Evolutionary conservation across 2,797 vertebrate genomes (phyloP), one percentile per base, ranked within the genome.

Genomic region (Scolopax bukidnonensis): DNA sequence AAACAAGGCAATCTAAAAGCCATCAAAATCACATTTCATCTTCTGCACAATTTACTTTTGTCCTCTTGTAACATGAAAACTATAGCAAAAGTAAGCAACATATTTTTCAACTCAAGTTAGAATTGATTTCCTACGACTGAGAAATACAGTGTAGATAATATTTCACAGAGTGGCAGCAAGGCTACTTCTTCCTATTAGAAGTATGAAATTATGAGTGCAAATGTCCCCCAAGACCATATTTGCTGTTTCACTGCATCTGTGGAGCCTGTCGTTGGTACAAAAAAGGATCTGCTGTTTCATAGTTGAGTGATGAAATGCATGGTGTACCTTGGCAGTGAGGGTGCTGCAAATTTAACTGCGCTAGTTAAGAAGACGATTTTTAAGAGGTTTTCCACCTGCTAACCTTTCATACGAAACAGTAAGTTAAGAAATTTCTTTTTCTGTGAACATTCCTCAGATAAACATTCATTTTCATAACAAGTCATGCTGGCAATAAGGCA

Each of bases 301-400:
- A 4, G 76, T 9, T 33, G 40, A 45, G 5, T 0, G 16, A 70
- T 3, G 21, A 90, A 86, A 47, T 3, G 4, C 47, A 8, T 4
- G 1, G 15, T 9, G 50, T 59, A 7, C 57, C 91, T 75, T 65
- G 79, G 90, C 91, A 93, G 4, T 1, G 10, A 80, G 67, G 43
- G 47, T 32, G 59, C 91, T 24, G 6, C 78, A 89, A 67, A 84
- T 87, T 89, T 70, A 83, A 82, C 89, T 32, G 51, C 32, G 64
- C 47, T 36, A 36, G 36, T 36, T 36, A 36, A 36, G 23, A 74
- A 77, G 23, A 69, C 3, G 4, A 65, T n/a, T 12, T 80, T 64
- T 59, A 40, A 45, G 30, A 36, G 12, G 0, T 9, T 61, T 75
- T 80, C 38, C 12, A 84, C 53, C 11, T 57, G 21, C 40, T 43